Percentiles rank a stretch among this genome's conserved stretches.
Evolutionary conservation across 1,140 invertebrate species (phyloP).

Genomic region (Psix sp.): DNA sequence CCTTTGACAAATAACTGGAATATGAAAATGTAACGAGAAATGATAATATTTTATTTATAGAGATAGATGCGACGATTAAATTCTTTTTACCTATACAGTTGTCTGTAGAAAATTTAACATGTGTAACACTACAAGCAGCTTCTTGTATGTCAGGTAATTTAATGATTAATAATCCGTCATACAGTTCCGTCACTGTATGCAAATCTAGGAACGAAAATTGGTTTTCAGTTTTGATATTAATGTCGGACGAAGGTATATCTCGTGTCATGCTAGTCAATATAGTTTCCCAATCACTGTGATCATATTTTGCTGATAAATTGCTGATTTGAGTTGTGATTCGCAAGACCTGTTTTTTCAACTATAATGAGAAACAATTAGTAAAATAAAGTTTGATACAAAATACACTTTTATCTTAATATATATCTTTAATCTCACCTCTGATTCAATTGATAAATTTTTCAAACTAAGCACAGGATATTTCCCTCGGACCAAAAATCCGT

Average conservation of each 20-base stretch:
- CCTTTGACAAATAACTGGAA: neutral
- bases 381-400: neutral
- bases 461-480: slow-evolving; percentile 80
- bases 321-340: slow-evolving; percentile 83
- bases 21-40: neutral
- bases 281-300: slow-evolving; percentile 79
- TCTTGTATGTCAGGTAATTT: slow-evolving; percentile 72
- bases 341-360: slow-evolving; percentile 83
- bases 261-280: slow-evolving; percentile 60
- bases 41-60: no score
- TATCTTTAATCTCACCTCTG: slow-evolving; percentile 79
- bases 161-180: slow-evolving; percentile 69
- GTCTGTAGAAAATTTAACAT: slow-evolving; percentile 70
- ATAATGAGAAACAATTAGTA: slow-evolving; percentile 24
- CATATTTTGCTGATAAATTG: slow-evolving; percentile 83
- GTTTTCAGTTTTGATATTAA: slow-evolving; percentile 59
- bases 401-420: no score
- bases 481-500: slow-evolving; percentile 81
- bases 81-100: slow-evolving; percentile 59
- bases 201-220: slow-evolving; percentile 68
- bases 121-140: slow-evolving; percentile 69
- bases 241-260: slow-evolving; percentile 64
- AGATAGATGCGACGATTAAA: no score
- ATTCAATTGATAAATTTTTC: slow-evolving; percentile 83
- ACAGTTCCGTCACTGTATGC: slow-evolving; percentile 69